phyloP scores from a whole-genome alignment of 2,113 vertebrate genomes.

The Ophiodon elongatus region DNA sequence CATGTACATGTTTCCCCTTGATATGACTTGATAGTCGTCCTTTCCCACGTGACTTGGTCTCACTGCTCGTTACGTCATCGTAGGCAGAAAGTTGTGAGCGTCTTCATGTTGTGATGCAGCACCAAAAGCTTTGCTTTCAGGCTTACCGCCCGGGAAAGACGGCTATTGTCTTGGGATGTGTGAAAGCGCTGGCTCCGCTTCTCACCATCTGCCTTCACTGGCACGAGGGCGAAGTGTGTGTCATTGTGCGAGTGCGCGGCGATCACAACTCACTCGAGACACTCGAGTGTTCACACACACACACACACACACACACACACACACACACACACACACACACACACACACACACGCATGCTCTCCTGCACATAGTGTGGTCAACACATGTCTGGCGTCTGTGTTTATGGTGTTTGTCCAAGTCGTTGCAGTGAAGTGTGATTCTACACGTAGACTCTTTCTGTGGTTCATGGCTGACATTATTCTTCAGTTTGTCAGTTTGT shows the following conservation, averaged over 20 bases:
- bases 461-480: slow-evolving; percentile 12
- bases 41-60: slow-evolving; percentile 14
- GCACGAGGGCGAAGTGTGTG: slow-evolving; percentile 66
- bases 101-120: slow-evolving; percentile 59
- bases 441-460: not conserved
- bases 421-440: slow-evolving; percentile 34
- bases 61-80: slow-evolving; percentile 41
- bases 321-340: too few species aligned
- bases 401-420: slow-evolving; percentile 49
- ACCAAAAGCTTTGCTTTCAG: slow-evolving; percentile 54
- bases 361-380: too few species aligned
- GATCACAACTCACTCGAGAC: slow-evolving; percentile 34
- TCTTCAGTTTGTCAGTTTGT: slow-evolving; percentile 17
- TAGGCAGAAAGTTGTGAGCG: slow-evolving; percentile 30
- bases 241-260: slow-evolving; percentile 44
- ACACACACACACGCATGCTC: too few species aligned
- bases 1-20: not conserved
- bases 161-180: slow-evolving; percentile 78
- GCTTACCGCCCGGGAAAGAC: slow-evolving; percentile 62
- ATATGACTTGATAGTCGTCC: slow-evolving; percentile 14
- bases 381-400: slow-evolving; percentile 58
- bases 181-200: slow-evolving; percentile 77
- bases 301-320: not conserved
- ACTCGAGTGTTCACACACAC: not conserved
- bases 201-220: slow-evolving; percentile 85